Percentiles rank a stretch among this genome's conserved stretches.
These are phyloP conservation scores for Sinotaia quadrata DNA, from an alignment of 2,888 invertebrate genomes.

Conservation along the genomic window DNA sequence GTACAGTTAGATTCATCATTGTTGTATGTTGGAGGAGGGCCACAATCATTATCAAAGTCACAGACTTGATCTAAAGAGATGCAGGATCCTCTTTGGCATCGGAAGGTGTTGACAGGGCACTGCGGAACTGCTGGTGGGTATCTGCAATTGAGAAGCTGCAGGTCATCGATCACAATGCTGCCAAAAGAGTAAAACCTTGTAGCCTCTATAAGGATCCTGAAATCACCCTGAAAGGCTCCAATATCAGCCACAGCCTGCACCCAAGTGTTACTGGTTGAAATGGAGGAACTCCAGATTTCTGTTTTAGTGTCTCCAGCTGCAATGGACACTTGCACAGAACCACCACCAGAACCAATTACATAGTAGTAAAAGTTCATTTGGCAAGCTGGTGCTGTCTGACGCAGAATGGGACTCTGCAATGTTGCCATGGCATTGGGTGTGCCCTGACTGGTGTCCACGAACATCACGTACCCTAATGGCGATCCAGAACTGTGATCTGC, in stretches of 20 bases:
- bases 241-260: constrained; percentile 51
- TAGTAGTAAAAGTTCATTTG: constrained; percentile 72
- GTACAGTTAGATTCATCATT: constrained; percentile 48
- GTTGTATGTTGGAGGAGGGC: constrained; percentile 56
- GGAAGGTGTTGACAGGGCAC: constrained; percentile 48
- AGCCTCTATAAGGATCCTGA: constrained; percentile 53
- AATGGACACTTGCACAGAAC: constrained; percentile 22
- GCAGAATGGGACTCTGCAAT: constrained; percentile 49
- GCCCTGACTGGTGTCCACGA: constrained; percentile 77
- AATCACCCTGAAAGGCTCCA: constrained; percentile 52
- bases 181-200: constrained; percentile 48
- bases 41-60: constrained; percentile 67
- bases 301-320: constrained; percentile 37
- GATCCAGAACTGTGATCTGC: constrained; percentile 59
- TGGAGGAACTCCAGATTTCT: constrained; percentile 37
- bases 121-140: constrained; percentile 44
- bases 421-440: constrained; percentile 39
- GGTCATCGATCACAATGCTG: constrained; percentile 63
- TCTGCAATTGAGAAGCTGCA: constrained; percentile 55
- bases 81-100: constrained; percentile 58
- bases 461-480: constrained; percentile 77
- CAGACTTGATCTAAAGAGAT: constrained; percentile 53
- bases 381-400: constrained; percentile 85
- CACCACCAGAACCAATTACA: constrained; percentile 11
- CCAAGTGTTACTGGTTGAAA: constrained; percentile 54